Conservation (phyloP, 2,113 vertebrate genomes). For the Addax nasomaculatus region DNA sequence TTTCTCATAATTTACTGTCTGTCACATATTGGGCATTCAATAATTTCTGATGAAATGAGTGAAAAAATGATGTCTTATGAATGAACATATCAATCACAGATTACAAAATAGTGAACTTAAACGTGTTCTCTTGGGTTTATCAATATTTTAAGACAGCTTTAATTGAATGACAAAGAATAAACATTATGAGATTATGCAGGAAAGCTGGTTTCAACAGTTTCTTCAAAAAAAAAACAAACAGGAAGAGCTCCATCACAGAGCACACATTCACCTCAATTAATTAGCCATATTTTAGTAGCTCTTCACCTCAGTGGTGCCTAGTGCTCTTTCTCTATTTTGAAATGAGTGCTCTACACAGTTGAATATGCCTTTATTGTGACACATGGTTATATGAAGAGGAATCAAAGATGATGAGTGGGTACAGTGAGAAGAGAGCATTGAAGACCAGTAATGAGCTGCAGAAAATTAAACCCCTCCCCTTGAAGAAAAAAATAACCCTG, state of each 20-base stretch:
- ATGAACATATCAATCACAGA: neutral
- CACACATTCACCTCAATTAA: neutral
- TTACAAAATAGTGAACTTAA: neutral
- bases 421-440: neutral
- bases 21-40: neutral
- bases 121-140: neutral
- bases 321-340: neutral
- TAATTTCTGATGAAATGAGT: neutral
- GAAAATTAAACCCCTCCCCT: neutral
- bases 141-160: neutral
- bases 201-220: neutral
- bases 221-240: neutral
- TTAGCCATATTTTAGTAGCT: neutral
- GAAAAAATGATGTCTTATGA: neutral
- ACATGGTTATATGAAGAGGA: neutral
- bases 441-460: neutral
- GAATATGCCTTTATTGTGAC: neutral
- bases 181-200: neutral
- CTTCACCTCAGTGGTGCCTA: rapidly evolving
- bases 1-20: neutral
- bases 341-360: neutral
- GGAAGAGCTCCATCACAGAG: neutral
- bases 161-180: neutral
- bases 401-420: neutral
- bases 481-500: neutral